These are phyloP conservation scores for Thalassophryne amazonica DNA, from an alignment of 2,797 vertebrate species.

Conservation along the genomic window DNA sequence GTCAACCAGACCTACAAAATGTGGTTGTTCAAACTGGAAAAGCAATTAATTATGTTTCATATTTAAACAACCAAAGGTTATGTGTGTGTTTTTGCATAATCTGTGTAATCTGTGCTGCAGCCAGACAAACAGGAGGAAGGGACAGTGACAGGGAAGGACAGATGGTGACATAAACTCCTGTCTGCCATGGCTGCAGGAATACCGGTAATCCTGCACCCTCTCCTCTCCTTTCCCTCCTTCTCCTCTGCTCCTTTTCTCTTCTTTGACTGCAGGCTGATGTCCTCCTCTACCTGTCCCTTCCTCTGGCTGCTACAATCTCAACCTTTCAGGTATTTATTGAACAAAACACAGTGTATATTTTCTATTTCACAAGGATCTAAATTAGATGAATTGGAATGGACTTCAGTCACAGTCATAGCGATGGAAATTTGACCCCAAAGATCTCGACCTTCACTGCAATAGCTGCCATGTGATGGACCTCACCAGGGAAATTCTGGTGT, in stretches of 20 bases:
- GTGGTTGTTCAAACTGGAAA: too few relatives aligned
- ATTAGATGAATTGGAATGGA: too few relatives aligned
- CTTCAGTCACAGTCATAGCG: too few relatives aligned
- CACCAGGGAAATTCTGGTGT: too few relatives aligned
- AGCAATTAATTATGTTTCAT: too few relatives aligned
- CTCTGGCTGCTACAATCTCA: constrained; percentile 47
- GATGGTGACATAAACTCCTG: constrained; percentile 82
- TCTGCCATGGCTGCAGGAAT: constrained; percentile 76
- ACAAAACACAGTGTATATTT: too few relatives aligned
- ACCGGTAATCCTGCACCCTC: constrained; percentile 70
- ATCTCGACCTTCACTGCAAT: too few relatives aligned
- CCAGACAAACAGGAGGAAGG: constrained; percentile 76
- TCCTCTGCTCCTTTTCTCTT: neutral
- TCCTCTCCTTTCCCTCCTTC: neutral
- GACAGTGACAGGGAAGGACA: constrained; percentile 79
- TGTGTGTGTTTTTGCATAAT: constrained; percentile 28
- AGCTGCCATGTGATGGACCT: too few relatives aligned
- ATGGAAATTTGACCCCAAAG: too few relatives aligned
- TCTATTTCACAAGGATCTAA: too few relatives aligned
- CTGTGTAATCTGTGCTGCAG: constrained; percentile 74
- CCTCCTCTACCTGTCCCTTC: constrained; percentile 62
- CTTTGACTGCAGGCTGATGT: constrained; percentile 43
- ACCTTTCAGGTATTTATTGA: constrained; percentile 58
- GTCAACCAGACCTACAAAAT: too few relatives aligned
- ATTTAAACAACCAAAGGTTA: too few relatives aligned